These are phyloP conservation scores for Ptychodera flava DNA, from an alignment of 35 echinoderm and acorn worm genomes.

Conservation along the genomic window DNA sequence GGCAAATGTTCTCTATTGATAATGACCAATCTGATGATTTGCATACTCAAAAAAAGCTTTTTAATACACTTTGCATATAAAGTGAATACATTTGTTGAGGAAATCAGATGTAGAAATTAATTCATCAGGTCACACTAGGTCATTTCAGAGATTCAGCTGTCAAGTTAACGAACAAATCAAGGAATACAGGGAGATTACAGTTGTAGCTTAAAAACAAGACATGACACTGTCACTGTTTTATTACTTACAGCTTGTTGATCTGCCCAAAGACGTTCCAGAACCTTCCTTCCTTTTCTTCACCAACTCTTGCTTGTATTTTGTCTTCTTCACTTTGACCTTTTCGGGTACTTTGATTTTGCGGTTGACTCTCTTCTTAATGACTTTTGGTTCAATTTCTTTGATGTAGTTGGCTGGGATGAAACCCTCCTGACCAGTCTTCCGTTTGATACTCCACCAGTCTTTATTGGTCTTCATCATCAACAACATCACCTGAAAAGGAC, in stretches of 20 bases:
- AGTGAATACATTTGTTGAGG: too few species aligned
- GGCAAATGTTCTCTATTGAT: too few species aligned
- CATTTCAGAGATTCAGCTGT: too few species aligned
- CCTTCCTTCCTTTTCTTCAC: slow-evolving; percentile 31
- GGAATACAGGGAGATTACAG: too few species aligned
- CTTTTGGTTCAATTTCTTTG: slow-evolving; percentile 66
- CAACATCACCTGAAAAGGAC: slow-evolving; percentile 62
- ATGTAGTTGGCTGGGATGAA: slow-evolving; percentile 90
- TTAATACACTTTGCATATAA: too few species aligned
- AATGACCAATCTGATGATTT: too few species aligned
- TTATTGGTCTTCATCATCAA: slow-evolving; percentile 74
- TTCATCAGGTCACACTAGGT: too few species aligned
- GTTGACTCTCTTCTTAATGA: slow-evolving; percentile 83
- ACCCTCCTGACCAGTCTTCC: slow-evolving; percentile 51
- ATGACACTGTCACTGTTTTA: too few species aligned
- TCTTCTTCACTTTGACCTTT: slow-evolving; percentile 66
- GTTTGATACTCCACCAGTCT: slow-evolving; percentile 82
- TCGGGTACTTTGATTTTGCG: slow-evolving; percentile 82
- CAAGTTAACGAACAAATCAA: too few species aligned
- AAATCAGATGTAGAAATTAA: too few species aligned
- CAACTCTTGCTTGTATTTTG: slow-evolving; percentile 50
- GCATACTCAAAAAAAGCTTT: too few species aligned
- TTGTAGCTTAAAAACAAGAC: too few species aligned
- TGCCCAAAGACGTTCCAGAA: slow-evolving; percentile 21
- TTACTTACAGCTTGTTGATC: slow-evolving; percentile 54